Evolutionary conservation across 2,113 vertebrate genomes (phyloP), one percentile per base, ranked within the genome.

Genomic region (Hyperoodon ampullatus): DNA sequence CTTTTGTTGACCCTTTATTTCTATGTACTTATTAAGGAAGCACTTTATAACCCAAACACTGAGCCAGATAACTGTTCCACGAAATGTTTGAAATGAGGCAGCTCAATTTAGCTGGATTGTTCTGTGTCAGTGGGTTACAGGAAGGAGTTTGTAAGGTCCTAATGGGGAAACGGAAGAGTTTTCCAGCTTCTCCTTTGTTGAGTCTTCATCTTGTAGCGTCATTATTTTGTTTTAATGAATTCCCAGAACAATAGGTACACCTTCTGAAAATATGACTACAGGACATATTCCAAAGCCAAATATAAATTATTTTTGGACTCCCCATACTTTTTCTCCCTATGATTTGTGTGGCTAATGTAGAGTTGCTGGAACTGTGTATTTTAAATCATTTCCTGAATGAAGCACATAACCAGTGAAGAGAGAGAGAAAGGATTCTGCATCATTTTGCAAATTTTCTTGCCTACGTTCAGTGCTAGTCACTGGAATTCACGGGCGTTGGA

Each of bases 211-310:
- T 74, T 92, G 14, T 65, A 78, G 26, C 8, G 2, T 90, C 68
- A 70, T 97, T 96, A 94, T 75, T 90, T 96, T 96, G 78, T 97
- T 97, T 89, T 96, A 87, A 87, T 81, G 60, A 94, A 92, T 95
- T 96, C 60, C 88, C 53, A 90, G 84, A 93, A 96, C 60, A 97
- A 84, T 95, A 95, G 74, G 42, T 84, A 81, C 53, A 84, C 65
- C 33, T 70, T 90, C 35, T 96, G 70, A 97, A 97, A 97, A 88
- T 91, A 86, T 87, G 70, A 95, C 58, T 91, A 66, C 6, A 94
- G 80, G 61, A 96, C 23, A 55, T 81, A 88, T 90, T 93, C 63
- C 70, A 95, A 92, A 96, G 53, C 63, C 84, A 96, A 89, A 88
- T 21, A 53, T 83, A 96, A 97, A 92, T 92, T 94, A 81, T 81